Percentiles rank a stretch among this genome's conserved stretches.
Evolutionary conservation across 23 tunicate species (phyloP).

Genomic region (Oikopleura dioica): DNA sequence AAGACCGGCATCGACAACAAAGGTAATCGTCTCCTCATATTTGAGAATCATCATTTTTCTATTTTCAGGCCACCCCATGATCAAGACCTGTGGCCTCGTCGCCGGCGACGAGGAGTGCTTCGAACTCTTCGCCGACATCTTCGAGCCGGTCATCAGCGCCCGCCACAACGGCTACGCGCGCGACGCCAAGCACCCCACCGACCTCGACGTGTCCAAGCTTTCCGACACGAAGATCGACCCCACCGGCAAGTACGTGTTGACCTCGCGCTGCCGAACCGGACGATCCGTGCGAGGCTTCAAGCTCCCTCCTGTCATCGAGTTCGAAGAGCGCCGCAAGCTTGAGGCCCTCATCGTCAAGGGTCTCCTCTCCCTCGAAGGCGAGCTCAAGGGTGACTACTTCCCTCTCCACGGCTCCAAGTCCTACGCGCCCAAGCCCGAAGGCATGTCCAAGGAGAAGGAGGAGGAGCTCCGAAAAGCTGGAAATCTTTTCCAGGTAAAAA

Average conservation of each 20-base stretch:
- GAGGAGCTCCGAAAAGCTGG: constrained; percentile 1
- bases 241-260: constrained; percentile 43
- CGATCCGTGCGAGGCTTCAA: constrained; percentile 52
- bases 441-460: neutral
- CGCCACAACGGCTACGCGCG: constrained; percentile 57
- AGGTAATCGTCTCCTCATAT: no score
- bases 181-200: constrained; percentile 39
- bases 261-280: constrained; percentile 59
- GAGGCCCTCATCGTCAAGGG: constrained; percentile 31
- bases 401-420: constrained; percentile 18
- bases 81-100: constrained; percentile 57
- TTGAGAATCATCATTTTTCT: no score
- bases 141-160: constrained; percentile 55
- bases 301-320: constrained; percentile 56
- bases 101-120: constrained; percentile 94
- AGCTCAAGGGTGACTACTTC: constrained; percentile 45
- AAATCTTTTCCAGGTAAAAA: constrained; percentile 7
- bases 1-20: constrained; percentile 86
- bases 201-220: constrained; percentile 36
- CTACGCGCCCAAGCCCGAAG: neutral
- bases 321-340: constrained; percentile 38
- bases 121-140: constrained; percentile 55
- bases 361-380: constrained; percentile 34
- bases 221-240: constrained; percentile 33
- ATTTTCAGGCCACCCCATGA: constrained; percentile 74